These are phyloP conservation scores for Hypomecis punctinalis DNA, from an alignment of 2,888 invertebrate genomes.

Conservation along the genomic window DNA sequence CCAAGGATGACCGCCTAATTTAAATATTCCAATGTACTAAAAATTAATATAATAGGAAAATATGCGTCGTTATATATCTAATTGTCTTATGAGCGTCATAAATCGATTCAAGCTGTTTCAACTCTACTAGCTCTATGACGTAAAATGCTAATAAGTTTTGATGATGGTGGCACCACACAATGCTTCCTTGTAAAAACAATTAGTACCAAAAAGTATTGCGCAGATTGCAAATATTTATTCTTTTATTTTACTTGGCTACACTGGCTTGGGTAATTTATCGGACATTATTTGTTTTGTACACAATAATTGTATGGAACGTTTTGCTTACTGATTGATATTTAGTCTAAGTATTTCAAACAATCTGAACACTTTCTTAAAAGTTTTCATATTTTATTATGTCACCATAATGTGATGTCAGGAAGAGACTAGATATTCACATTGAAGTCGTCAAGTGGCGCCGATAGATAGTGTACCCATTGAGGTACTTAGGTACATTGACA, in stretches of 20 bases:
- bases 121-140: slow-evolving; percentile 2
- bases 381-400: too few relatives aligned
- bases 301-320: too few relatives aligned
- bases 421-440: slow-evolving; percentile 29
- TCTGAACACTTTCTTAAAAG: too few relatives aligned
- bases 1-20: too few relatives aligned
- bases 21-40: too few relatives aligned
- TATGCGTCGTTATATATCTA: neutral
- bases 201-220: neutral
- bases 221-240: neutral
- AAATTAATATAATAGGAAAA: neutral
- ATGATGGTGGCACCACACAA: slow-evolving; percentile 12
- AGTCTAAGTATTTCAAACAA: too few relatives aligned
- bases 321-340: too few relatives aligned
- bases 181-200: slow-evolving; percentile 1
- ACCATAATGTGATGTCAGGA: neutral
- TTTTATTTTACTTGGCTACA: too few relatives aligned
- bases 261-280: too few relatives aligned
- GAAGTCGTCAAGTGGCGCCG: slow-evolving; percentile 54
- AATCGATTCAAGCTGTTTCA: slow-evolving; percentile 10
- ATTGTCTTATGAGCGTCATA: neutral
- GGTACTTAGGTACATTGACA: neutral
- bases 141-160: slow-evolving; percentile 3
- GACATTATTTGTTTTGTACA: too few relatives aligned
- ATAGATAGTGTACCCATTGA: slow-evolving; percentile 31